These are phyloP conservation scores for Umimayanthus chanpuru DNA, from an alignment of 92 coral and sea anemone genomes.

Conservation along the genomic window DNA sequence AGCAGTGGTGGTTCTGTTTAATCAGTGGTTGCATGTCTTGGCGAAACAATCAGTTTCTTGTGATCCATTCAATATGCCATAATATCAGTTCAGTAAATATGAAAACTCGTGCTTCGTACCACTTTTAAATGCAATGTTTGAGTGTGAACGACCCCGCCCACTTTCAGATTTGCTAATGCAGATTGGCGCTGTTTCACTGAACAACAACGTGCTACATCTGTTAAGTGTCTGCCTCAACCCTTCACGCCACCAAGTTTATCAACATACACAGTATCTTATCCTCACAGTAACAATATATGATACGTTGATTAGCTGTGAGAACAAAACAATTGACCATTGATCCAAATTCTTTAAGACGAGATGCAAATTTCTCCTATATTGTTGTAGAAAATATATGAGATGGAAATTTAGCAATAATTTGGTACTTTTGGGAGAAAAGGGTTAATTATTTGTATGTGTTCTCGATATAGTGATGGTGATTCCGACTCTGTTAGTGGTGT, in stretches of 20 bases:
- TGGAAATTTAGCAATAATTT: background rate
- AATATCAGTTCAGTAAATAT: background rate
- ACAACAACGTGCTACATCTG: background rate
- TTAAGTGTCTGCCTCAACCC: no score
- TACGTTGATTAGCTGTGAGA: no score
- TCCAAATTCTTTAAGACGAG: no score
- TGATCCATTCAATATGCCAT: background rate
- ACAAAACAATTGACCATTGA: no score
- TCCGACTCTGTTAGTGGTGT: slow-evolving; percentile 11
- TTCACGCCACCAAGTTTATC: no score
- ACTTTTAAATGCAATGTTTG: no score
- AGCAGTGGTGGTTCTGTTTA: background rate
- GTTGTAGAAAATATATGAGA: no score
- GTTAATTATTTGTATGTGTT: background rate
- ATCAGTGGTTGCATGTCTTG: background rate
- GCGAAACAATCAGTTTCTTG: no score
- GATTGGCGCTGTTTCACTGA: background rate
- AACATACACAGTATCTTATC: no score
- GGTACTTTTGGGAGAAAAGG: background rate
- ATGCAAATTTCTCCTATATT: no score
- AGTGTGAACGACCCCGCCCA: background rate
- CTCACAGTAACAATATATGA: no score
- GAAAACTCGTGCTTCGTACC: background rate
- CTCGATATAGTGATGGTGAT: slow-evolving; percentile 30
- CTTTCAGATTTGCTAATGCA: background rate